Conservation (phyloP, 2,797 vertebrate genomes). For the Hippocampus kuda region DNA sequence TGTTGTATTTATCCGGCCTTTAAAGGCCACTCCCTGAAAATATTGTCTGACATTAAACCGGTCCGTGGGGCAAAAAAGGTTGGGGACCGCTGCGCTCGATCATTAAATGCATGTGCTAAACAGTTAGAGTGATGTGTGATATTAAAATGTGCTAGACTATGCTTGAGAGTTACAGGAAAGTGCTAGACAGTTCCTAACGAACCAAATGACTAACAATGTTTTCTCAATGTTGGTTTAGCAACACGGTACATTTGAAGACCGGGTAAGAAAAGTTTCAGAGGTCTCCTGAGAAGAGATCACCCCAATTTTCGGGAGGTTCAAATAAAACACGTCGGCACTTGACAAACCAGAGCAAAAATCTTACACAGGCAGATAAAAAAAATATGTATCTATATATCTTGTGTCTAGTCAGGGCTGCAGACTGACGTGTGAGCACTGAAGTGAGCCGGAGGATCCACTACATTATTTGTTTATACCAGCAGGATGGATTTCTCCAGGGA, state of each 20-base stretch:
- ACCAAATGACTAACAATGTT: neutral
- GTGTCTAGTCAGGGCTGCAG: neutral
- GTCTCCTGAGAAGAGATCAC: neutral
- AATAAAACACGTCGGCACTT: neutral
- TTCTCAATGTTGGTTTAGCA: neutral
- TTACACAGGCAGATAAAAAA: neutral
- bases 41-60: too few relatives aligned
- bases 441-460: neutral
- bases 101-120: too few relatives aligned
- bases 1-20: too few relatives aligned
- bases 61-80: too few relatives aligned
- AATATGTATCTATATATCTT: neutral
- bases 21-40: too few relatives aligned
- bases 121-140: too few relatives aligned
- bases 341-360: neutral
- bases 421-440: neutral
- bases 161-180: neutral
- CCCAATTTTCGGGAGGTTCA: neutral
- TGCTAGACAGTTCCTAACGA: neutral
- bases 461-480: neutral
- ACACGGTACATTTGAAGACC: neutral
- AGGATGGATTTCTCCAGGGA: neutral
- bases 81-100: too few relatives aligned
- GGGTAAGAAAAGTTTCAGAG: neutral
- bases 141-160: too few relatives aligned